Percentiles rank a stretch among this genome's conserved stretches.
These are phyloP conservation scores for Myiagra hebetior DNA, from an alignment of 2,113 vertebrate species.

Conservation along the genomic window DNA sequence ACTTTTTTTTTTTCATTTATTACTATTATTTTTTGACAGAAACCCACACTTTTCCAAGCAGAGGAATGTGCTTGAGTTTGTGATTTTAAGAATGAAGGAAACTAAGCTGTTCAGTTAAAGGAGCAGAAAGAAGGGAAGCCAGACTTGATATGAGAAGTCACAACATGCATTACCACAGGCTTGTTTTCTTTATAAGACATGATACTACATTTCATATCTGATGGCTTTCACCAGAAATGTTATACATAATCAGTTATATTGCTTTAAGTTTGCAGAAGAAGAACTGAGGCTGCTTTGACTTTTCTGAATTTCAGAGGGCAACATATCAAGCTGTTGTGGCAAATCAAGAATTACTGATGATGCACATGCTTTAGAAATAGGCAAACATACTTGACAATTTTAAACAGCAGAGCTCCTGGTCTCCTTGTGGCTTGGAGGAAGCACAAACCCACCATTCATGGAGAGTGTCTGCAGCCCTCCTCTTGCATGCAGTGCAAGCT, in stretches of 20 bases:
- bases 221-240: not conserved
- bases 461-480: not conserved
- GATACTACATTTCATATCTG: not conserved
- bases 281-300: not conserved
- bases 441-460: accelerated
- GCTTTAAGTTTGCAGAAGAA: not conserved
- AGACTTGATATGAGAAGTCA: not conserved
- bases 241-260: not conserved
- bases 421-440: not conserved
- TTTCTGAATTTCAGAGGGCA: not conserved
- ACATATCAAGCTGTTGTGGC: not conserved
- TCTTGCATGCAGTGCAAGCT: not conserved
- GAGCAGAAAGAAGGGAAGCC: accelerated
- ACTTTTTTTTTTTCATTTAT: not conserved
- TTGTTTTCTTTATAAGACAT: not conserved
- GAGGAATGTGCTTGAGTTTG: not conserved
- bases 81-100: not conserved
- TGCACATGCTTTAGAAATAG: not conserved
- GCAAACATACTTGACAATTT: not conserved
- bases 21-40: not conserved
- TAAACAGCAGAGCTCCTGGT: not conserved
- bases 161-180: not conserved
- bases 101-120: not conserved
- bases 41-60: not conserved
- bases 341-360: not conserved